These are phyloP conservation scores for Phytoseiulus persimilis DNA, from an alignment of 2,888 invertebrate genomes.

Conservation along the genomic window DNA sequence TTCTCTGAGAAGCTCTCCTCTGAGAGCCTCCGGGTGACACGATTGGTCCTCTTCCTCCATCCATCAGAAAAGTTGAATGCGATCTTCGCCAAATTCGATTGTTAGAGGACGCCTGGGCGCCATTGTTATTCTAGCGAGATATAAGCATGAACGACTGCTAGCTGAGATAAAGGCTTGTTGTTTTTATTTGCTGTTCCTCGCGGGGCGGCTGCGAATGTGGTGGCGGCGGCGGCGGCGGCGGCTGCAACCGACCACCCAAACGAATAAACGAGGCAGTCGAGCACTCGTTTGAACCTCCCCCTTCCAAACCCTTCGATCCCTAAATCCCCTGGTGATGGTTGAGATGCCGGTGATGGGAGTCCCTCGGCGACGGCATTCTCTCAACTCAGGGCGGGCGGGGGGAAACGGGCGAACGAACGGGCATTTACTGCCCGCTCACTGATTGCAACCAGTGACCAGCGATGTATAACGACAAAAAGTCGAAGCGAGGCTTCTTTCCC, in stretches of 20 bases:
- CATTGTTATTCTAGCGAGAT: not conserved
- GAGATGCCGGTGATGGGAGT: not conserved
- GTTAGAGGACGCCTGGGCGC: not conserved
- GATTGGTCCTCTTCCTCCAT: not conserved
- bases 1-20: too few relatives aligned
- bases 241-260: not conserved
- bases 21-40: too few relatives aligned
- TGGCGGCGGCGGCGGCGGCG: too few relatives aligned
- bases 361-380: not conserved
- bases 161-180: slow-evolving; percentile 5
- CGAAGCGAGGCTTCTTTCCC: not conserved
- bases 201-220: too few relatives aligned
- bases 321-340: slow-evolving; percentile 5
- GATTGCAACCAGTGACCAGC: slow-evolving; percentile 32
- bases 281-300: not conserved
- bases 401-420: not conserved
- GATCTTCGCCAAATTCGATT: not conserved
- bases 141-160: not conserved
- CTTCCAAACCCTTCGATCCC: not conserved
- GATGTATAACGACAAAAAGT: slow-evolving; percentile 34
- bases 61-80: not conserved
- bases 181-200: not conserved
- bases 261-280: not conserved
- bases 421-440: not conserved
- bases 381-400: not conserved